Percentiles rank a stretch among this genome's conserved stretches.
These are phyloP conservation scores for Drosophila nannoptera DNA, from an alignment of 1,140 invertebrate genomes.

Conservation along the genomic window DNA sequence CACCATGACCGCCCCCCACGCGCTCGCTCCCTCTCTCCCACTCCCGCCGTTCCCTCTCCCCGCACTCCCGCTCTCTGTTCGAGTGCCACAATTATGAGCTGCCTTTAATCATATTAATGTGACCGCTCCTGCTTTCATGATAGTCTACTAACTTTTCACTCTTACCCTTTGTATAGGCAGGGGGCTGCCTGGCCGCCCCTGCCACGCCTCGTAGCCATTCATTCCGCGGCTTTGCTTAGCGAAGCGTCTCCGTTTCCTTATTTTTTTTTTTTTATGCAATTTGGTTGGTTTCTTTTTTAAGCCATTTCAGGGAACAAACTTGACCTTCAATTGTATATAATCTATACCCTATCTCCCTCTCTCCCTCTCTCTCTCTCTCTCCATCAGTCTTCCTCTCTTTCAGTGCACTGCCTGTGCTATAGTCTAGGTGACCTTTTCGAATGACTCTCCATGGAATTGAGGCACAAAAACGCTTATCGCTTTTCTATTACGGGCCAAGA, in stretches of 20 bases:
- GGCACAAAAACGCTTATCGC: constrained; percentile 59
- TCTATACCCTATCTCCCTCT: background rate
- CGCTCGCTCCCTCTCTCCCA: background rate
- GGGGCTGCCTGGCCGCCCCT: background rate
- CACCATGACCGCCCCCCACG: background rate
- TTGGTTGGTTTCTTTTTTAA: constrained; percentile 15
- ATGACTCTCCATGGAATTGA: constrained; percentile 69
- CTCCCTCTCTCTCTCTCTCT: background rate
- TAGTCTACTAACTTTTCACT: constrained; percentile 4
- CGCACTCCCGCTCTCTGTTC: background rate
- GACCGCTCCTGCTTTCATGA: constrained; percentile 17
- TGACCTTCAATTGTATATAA: constrained; percentile 57
- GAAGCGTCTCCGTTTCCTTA: constrained; percentile 55
- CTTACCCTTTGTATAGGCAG: background rate
- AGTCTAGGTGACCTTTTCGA: constrained; percentile 70
- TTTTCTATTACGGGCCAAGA: constrained; percentile 63
- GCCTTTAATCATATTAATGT: constrained; percentile 74
- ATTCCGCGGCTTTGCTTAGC: constrained; percentile 28
- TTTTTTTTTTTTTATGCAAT: constrained; percentile 51
- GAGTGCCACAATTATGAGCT: constrained; percentile 68
- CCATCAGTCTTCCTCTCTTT: background rate
- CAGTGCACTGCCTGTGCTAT: constrained; percentile 8
- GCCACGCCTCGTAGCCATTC: background rate
- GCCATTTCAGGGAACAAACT: constrained; percentile 56
- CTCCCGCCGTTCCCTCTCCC: background rate